Evolutionary conservation across 1,140 invertebrate species (phyloP).

Genomic region (Ceratosolen solmsi): DNA sequence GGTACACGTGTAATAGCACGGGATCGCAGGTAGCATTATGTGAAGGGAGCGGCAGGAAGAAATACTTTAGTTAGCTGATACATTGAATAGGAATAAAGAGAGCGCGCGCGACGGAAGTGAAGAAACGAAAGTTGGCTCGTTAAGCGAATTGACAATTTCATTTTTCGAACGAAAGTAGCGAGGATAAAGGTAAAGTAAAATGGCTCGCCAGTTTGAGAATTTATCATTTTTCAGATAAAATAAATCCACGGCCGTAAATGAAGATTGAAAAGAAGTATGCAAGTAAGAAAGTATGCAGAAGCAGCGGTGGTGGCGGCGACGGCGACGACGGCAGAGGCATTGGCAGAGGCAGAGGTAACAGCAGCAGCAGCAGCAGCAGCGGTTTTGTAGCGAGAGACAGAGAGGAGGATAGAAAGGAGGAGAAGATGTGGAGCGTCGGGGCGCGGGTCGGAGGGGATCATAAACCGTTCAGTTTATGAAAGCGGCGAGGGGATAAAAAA

Average conservation of each 20-base stretch:
- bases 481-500: conserved; percentile 33
- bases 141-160: not conserved
- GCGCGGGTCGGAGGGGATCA: not conserved
- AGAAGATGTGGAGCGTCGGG: not conserved
- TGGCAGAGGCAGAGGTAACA: too few relatives aligned
- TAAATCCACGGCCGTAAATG: not conserved
- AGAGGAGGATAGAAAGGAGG: not conserved
- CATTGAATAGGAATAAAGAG: not conserved
- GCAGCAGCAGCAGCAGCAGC: too few relatives aligned
- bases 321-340: too few relatives aligned
- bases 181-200: not conserved
- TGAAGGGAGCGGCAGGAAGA: not conserved
- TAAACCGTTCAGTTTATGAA: conserved; percentile 46
- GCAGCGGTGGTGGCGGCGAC: not conserved
- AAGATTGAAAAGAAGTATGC: not conserved
- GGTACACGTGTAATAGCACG: not conserved
- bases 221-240: conserved; percentile 29
- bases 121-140: not conserved
- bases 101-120: not conserved
- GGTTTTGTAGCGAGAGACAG: too few relatives aligned
- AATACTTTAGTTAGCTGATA: not conserved
- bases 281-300: not conserved
- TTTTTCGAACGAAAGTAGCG: not conserved
- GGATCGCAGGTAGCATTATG: not conserved
- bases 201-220: not conserved